phyloP scores from a whole-genome alignment of 2,888 invertebrate genomes.

The Labia minor region DNA sequence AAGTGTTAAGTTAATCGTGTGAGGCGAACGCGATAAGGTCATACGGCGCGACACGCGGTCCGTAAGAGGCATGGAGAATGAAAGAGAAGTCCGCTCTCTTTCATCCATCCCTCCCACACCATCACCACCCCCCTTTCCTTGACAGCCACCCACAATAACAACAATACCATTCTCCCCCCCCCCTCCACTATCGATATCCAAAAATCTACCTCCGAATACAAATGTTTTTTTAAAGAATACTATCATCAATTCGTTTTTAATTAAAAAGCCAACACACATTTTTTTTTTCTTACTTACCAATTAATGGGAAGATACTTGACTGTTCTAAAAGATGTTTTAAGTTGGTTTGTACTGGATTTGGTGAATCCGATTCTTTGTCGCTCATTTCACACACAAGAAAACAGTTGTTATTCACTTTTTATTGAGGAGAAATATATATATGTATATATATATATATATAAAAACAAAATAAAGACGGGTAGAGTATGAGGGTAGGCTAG shows the following conservation, averaged over 20 bases:
- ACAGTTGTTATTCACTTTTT: constrained; percentile 13
- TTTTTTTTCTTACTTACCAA: constrained; percentile 22
- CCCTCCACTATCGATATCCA: no score
- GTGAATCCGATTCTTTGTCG: constrained; percentile 21
- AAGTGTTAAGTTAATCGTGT: no score
- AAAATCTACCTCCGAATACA: background rate
- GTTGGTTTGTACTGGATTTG: constrained; percentile 24
- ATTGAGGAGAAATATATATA: no score
- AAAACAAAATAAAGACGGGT: background rate
- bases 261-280: background rate
- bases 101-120: no score
- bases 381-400: constrained; percentile 20
- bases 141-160: no score
- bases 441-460: no score
- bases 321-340: constrained; percentile 24
- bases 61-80: no score
- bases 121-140: no score
- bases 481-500: background rate
- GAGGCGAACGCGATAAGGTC: no score
- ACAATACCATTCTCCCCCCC: no score
- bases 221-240: background rate
- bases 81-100: no score
- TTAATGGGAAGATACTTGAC: constrained; percentile 24
- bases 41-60: no score
- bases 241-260: background rate